Base-by-base conservation (phyloP, 2,797 vertebrate species). In the Sebastes glaucus region DNA sequence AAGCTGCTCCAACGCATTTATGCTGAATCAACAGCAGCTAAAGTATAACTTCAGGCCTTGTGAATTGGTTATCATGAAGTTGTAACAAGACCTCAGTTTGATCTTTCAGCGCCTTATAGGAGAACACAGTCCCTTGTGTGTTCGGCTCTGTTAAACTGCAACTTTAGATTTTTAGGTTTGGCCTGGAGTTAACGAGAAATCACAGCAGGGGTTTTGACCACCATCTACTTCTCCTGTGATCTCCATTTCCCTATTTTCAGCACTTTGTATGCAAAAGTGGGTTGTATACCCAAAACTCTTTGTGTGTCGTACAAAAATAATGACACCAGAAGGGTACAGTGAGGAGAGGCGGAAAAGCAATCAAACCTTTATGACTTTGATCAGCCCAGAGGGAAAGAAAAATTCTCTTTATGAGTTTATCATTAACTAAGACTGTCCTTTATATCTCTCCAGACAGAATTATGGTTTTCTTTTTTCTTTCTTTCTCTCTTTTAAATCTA, bases 1-100 rank as follows among this genome's bases (percentile, higher is more conserved):
- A 77, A 81, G 20, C 80, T 69, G 62, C 65, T 77, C 46, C 27
- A 53, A 69, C 55, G 4, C 59, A 74, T 73, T 70, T 87, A 77
- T 84, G 88, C 86, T 91, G 89, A 90, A 83, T 90, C 78, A 78
- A 88, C 88, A 85, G 67, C 75, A 79, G 78, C 73, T 56, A 20
- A 74, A 80, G 60, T 73, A 71, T 83, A 52, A 86, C 88, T 90
- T 72, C n/a, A 79, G 88, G 90, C 85, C 20, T 71, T 28, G 61
- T 83, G 83, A 86, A 84, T 71, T 79, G 35, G 68, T 89, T 89
- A 91, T 89, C 75, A 86, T 64, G 25, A 77, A 87, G 74, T 66
- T 73, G 32, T 88, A 80, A 84, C 33, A 73, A 83, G 85, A 82
- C 84, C 77, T 79, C 75, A 80, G 81, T 86, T 88, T 83, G 85